phyloP scores from a whole-genome alignment of 2,113 vertebrate genomes.

The Pomatorhinus ruficollis region DNA sequence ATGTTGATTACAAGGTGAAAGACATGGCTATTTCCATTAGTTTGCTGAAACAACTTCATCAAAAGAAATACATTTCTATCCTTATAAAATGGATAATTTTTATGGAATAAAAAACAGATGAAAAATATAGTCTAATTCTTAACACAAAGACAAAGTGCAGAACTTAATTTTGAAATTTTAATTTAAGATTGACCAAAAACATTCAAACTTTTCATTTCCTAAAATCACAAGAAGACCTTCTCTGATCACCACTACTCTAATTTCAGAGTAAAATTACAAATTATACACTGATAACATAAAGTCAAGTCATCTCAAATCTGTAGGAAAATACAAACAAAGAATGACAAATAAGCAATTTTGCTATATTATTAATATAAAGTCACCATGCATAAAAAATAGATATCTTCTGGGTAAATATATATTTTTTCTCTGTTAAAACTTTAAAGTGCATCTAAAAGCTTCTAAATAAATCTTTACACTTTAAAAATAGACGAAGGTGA shows the following conservation, averaged over 20 bases:
- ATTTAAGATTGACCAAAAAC: neutral
- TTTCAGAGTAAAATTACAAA: neutral
- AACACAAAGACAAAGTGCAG: neutral
- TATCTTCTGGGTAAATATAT: slow-evolving; percentile 22
- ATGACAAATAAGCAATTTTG: neutral
- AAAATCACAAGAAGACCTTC: neutral
- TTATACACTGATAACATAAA: neutral
- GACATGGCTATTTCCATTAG: neutral
- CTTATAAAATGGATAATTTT: neutral
- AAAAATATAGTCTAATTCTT: neutral
- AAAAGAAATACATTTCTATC: neutral
- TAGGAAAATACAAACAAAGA: neutral
- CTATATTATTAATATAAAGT: slow-evolving; percentile 34
- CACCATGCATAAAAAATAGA: slow-evolving; percentile 38
- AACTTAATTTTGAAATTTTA: neutral
- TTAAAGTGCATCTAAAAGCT: slow-evolving; percentile 17
- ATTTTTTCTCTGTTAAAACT: neutral
- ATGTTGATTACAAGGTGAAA: neutral
- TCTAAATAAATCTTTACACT: neutral
- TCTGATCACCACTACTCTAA: neutral
- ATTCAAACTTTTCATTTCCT: neutral
- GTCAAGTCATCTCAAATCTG: neutral
- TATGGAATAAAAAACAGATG: neutral
- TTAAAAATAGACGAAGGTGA: neutral
- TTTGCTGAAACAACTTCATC: neutral